phyloP scores from a whole-genome alignment of 2,113 vertebrate species.

The Pluvianellus socialis region DNA sequence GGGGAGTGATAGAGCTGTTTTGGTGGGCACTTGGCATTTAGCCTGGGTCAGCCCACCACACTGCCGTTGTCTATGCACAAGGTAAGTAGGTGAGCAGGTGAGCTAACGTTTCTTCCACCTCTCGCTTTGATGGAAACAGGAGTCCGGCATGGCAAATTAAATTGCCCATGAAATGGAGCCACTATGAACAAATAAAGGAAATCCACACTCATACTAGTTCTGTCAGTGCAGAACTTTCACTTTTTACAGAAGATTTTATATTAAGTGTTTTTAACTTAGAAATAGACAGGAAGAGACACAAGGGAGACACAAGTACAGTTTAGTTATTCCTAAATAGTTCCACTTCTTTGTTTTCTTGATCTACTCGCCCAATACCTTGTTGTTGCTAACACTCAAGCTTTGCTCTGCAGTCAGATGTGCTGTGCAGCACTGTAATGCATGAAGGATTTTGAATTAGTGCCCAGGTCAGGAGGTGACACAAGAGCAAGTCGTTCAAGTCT shows the following conservation, averaged over 20 bases:
- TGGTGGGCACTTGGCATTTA: not conserved
- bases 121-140: not conserved
- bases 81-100: not conserved
- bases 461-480: not conserved
- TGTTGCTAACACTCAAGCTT: not conserved
- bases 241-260: not conserved
- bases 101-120: not conserved
- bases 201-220: not conserved
- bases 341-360: not conserved
- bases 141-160: not conserved
- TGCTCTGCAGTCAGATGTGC: not conserved
- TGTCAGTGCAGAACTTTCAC: not conserved
- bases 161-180: not conserved
- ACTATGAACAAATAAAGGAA: not conserved
- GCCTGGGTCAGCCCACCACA: not conserved
- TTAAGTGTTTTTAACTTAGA: not conserved
- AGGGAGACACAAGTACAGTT: not conserved
- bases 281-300: not conserved
- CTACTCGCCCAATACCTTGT: not conserved
- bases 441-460: not conserved
- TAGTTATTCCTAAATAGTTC: not conserved
- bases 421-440: rapidly evolving
- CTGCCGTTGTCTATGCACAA: not conserved
- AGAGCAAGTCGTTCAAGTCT: not conserved
- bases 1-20: not conserved